phyloP scores from a whole-genome alignment of 2,797 vertebrate genomes.

The Rhynchotus rufescens region DNA sequence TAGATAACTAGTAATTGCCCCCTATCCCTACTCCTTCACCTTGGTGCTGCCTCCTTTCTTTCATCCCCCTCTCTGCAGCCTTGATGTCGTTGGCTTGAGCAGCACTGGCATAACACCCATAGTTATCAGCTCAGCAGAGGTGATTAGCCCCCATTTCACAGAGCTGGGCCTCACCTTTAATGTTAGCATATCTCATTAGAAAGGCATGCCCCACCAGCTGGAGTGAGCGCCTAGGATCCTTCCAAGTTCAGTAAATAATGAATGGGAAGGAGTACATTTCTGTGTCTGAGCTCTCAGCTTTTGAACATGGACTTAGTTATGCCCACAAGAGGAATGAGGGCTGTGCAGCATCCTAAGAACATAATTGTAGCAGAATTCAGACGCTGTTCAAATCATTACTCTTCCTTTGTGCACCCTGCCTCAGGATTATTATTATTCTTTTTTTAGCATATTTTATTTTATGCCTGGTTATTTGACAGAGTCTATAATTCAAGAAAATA shows the following conservation, averaged over 20 bases:
- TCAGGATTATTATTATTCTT: conserved; percentile 6
- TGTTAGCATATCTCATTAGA: conserved; percentile 32
- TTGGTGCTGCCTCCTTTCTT: not conserved
- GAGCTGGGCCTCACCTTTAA: conserved; percentile 20
- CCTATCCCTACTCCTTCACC: not conserved
- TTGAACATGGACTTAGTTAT: not conserved
- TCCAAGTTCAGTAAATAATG: conserved; percentile 16
- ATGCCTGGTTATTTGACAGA: conserved; percentile 10
- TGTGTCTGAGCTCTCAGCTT: not conserved
- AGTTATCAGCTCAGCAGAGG: conserved; percentile 10
- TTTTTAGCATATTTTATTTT: not conserved
- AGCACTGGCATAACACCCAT: not conserved
- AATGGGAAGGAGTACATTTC: not conserved
- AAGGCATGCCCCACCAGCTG: conserved; percentile 30
- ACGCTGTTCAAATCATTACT: not conserved
- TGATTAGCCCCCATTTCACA: conserved; percentile 27
- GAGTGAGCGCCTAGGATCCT: not conserved
- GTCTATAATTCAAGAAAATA: not conserved
- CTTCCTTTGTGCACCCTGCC: not conserved
- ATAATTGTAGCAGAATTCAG: not conserved
- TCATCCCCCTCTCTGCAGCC: not conserved
- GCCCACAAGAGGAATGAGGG: not conserved
- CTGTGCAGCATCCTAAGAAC: not conserved
- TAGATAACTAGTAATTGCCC: not conserved
- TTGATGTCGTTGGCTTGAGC: not conserved